phyloP scores from a whole-genome alignment of 2,797 vertebrate genomes.

The Aphelocoma californica region DNA sequence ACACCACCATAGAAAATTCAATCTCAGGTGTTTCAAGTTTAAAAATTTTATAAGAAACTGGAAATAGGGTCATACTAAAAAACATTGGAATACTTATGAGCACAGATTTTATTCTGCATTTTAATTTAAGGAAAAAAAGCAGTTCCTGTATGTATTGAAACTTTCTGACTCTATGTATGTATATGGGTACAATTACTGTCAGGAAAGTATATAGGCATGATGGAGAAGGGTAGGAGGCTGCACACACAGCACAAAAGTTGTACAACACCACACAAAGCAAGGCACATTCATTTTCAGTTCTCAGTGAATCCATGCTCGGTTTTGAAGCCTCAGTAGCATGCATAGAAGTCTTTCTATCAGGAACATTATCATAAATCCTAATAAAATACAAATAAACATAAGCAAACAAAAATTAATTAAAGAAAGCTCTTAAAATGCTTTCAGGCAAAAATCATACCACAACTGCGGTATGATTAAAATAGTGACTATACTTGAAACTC shows the following conservation, averaged over 20 bases:
- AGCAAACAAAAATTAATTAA: neutral
- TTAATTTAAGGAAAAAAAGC: neutral
- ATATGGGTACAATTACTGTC: neutral
- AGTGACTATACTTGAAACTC: neutral
- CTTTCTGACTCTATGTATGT: neutral
- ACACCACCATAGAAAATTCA: neutral
- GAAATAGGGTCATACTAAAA: neutral
- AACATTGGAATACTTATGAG: neutral
- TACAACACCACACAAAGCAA: neutral
- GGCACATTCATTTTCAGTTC: neutral
- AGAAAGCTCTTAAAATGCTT: neutral
- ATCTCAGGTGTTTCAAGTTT: neutral
- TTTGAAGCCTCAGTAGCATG: neutral
- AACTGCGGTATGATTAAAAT: neutral
- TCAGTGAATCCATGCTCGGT: neutral
- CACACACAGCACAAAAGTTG: neutral
- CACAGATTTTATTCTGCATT: neutral
- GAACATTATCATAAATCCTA: neutral
- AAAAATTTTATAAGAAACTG: neutral
- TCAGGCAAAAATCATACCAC: neutral
- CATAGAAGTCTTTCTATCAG: neutral
- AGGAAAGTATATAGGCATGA: neutral
- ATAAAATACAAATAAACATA: neutral
- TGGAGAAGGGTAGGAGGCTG: neutral
- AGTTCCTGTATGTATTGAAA: neutral